These are phyloP conservation scores for Triops longicaudatus DNA, from an alignment of 1,140 invertebrate species.

Conservation along the genomic window DNA sequence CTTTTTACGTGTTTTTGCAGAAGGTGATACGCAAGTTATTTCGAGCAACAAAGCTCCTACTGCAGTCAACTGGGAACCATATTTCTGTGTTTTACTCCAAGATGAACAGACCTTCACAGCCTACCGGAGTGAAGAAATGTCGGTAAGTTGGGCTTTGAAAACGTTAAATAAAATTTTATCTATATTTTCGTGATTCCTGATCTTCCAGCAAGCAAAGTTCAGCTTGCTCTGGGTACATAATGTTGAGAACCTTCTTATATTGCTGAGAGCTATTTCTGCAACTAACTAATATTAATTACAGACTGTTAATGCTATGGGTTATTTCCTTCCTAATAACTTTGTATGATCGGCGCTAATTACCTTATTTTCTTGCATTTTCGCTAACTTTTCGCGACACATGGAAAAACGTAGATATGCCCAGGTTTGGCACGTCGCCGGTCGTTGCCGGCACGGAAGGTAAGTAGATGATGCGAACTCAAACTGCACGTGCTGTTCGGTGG, in stretches of 20 bases:
- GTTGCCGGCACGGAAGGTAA: neutral
- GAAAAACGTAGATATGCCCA: neutral
- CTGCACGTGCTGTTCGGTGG: too few species aligned
- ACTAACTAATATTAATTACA: too few species aligned
- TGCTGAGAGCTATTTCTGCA: too few species aligned
- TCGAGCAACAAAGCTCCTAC: constrained; percentile 35
- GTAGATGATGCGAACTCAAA: too few species aligned
- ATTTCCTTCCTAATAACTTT: too few species aligned
- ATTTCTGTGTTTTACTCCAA: constrained; percentile 77
- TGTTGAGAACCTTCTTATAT: too few species aligned
- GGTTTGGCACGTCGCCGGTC: constrained; percentile 2
- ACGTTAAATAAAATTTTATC: neutral
- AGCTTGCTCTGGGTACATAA: too few species aligned
- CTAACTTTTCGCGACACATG: neutral
- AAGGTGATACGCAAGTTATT: neutral
- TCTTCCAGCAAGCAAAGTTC: too few species aligned
- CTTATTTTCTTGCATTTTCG: neutral
- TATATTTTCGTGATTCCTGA: neutral
- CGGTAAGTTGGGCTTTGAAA: constrained; percentile 53
- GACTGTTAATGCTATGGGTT: too few species aligned
- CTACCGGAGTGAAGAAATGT: constrained; percentile 77
- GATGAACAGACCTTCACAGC: constrained; percentile 74
- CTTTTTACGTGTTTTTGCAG: constrained; percentile 33
- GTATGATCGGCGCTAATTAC: neutral
- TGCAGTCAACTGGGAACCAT: constrained; percentile 63